phyloP scores from a whole-genome alignment of 1,140 invertebrate species.

The Drosophila lowei region DNA sequence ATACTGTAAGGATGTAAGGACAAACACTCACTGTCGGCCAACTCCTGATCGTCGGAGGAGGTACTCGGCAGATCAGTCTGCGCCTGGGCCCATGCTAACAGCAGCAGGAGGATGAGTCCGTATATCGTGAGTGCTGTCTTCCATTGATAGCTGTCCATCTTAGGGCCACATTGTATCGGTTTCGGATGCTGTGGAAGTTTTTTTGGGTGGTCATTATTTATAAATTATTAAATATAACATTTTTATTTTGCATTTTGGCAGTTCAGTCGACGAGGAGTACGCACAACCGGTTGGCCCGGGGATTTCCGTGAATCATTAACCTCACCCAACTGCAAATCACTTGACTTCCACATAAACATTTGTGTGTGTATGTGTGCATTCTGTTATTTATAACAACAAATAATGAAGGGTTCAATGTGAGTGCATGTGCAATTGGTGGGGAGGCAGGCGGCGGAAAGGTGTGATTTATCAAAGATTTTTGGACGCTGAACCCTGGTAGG shows the following conservation, averaged over 20 bases:
- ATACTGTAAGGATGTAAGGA: background rate
- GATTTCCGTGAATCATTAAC: slow-evolving; percentile 40
- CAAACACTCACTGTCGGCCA: slow-evolving; percentile 24
- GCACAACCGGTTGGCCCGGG: slow-evolving; percentile 26
- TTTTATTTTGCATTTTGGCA: no score
- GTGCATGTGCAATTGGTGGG: background rate
- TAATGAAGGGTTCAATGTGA: slow-evolving; percentile 34
- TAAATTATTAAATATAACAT: slow-evolving; percentile 21
- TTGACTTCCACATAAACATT: slow-evolving; percentile 6
- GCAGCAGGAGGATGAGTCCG: slow-evolving; percentile 35
- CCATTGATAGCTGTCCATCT: slow-evolving; percentile 44
- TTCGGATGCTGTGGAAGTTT: slow-evolving; percentile 21
- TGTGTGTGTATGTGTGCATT: no score
- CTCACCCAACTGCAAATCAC: slow-evolving; percentile 5
- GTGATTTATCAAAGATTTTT: slow-evolving; percentile 27
- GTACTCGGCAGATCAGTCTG: slow-evolving; percentile 6
- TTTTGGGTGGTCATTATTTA: slow-evolving; percentile 6
- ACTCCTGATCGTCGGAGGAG: slow-evolving; percentile 19
- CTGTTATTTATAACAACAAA: slow-evolving; percentile 13
- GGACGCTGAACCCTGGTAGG: slow-evolving; percentile 14
- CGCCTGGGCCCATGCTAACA: slow-evolving; percentile 31
- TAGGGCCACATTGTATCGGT: slow-evolving; percentile 57
- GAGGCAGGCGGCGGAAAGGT: slow-evolving; percentile 3
- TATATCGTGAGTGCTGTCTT: slow-evolving; percentile 27
- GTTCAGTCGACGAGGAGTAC: background rate